Evolutionary conservation across 2,888 invertebrate species (phyloP), one percentile per base, ranked within the genome.

Genomic region (Venusia cambrica): DNA sequence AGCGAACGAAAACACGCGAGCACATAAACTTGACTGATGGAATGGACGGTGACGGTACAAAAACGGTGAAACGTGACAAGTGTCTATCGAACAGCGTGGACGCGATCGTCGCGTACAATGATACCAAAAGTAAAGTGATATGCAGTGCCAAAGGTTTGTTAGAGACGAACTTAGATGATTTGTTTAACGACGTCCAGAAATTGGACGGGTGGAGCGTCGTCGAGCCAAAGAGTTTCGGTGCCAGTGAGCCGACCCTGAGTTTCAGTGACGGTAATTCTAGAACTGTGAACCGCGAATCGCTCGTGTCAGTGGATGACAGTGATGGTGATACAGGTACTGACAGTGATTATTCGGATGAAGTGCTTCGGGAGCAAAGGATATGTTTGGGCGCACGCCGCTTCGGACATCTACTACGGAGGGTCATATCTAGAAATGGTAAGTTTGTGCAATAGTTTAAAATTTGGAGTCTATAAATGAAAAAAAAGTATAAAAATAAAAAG

Each of bases 61-160:
- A 69, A 59, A 55, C 50, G 30, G 54, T 56, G 25, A 64, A 62
- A 54, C 71, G 67, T 45, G 76, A 79, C 40, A 81, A 75, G 58
- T 67, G 80, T 55, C 68, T 80, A 16, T 84, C 84, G 10, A 78
- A 59, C 46, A 84, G 87, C 64, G 79, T 81, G 21, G 85, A 85
- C 51, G 73, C 80, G 31, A 76, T 85, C 43, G 60, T 73, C 38
- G 62, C 64, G 38, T 72, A 66, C 47, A 74, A 69, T 54, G 77
- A 84, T 63, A 61, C 66, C 62, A 76, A 75, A 68, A 73, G 70
- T 63, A 81, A 78, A 77, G 87, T 87, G 76, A 83, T 85, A 78
- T 75, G 80, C 58, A 87, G 84, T 84, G 83, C 87, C 85, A 87
- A 87, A 85, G 87, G 87, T 75, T 75, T 87, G 70, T 73, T 87